A percentile compares a stretch with the other conserved stretches of the same genome.
phyloP scores from a whole-genome alignment of 2,113 vertebrate genomes.

The Noctilio leporinus region DNA sequence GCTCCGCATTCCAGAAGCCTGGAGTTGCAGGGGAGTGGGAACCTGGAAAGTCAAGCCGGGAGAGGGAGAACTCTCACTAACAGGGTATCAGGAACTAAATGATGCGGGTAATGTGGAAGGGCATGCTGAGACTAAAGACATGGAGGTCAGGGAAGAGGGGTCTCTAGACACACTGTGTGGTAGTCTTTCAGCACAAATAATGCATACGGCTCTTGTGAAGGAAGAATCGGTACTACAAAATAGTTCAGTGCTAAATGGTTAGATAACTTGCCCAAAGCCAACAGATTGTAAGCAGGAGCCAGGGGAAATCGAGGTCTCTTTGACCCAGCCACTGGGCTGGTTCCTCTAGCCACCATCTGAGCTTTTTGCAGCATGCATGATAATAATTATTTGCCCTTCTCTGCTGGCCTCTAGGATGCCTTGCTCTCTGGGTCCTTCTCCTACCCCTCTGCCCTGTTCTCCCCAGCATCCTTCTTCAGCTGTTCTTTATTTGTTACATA shows the following conservation, averaged over 20 bases:
- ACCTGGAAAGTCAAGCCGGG: background rate
- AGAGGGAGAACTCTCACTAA: background rate
- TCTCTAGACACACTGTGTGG: background rate
- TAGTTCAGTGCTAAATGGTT: background rate
- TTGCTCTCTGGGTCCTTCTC: background rate
- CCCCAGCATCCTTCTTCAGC: background rate
- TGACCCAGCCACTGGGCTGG: background rate
- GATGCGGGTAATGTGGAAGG: background rate
- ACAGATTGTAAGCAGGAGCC: background rate
- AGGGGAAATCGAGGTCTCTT: background rate
- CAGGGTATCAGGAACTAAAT: background rate
- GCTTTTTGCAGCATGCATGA: background rate
- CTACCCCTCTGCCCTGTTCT: background rate
- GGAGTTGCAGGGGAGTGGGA: background rate
- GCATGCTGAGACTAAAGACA: background rate
- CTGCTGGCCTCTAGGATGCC: background rate
- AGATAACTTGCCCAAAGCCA: background rate
- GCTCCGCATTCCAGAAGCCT: background rate
- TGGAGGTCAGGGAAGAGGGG: background rate
- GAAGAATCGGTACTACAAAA: background rate
- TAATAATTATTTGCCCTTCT: background rate
- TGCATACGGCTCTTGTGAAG: background rate
- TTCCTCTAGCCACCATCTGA: background rate
- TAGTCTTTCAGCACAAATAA: background rate
- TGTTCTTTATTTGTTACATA: conserved; percentile 33